These are phyloP conservation scores for Neopelma chrysocephalum DNA, from an alignment of 2,797 vertebrate species.

Conservation along the genomic window DNA sequence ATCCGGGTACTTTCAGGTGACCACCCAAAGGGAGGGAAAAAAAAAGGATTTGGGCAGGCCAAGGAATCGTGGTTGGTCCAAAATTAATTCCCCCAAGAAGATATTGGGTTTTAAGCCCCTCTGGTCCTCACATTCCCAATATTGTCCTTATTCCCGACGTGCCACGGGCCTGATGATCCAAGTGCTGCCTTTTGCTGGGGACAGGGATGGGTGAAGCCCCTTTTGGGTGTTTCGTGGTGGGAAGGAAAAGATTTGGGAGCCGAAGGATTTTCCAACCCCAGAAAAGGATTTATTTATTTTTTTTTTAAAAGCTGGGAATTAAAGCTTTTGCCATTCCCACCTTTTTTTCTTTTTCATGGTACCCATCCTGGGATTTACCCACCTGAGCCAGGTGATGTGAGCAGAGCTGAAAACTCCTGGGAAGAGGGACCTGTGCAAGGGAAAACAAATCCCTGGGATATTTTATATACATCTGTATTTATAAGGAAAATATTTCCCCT, in stretches of 20 bases:
- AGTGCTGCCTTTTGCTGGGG: not conserved
- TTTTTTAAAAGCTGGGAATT: not conserved
- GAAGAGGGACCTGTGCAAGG: not conserved
- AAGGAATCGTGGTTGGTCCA: fast-evolving
- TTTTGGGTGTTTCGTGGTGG: not conserved
- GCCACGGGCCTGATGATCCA: not conserved
- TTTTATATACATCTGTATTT: not conserved
- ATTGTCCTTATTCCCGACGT: not conserved
- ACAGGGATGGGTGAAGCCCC: not conserved
- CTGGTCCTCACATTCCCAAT: not conserved
- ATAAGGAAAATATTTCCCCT: not conserved
- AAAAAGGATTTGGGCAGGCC: not conserved
- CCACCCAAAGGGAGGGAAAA: not conserved
- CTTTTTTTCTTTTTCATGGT: not conserved
- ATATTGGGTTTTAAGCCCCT: not conserved
- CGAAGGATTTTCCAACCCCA: not conserved
- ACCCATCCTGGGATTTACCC: not conserved
- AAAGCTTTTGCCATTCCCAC: not conserved
- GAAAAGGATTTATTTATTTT: not conserved
- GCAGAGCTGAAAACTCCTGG: not conserved
- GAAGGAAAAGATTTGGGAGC: not conserved
- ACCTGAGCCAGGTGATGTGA: fast-evolving
- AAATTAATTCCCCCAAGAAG: not conserved
- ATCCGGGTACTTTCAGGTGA: fast-evolving
- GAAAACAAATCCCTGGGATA: not conserved